Conservation (phyloP, 2,888 invertebrate species). For the Tenthredo amoena region DNA sequence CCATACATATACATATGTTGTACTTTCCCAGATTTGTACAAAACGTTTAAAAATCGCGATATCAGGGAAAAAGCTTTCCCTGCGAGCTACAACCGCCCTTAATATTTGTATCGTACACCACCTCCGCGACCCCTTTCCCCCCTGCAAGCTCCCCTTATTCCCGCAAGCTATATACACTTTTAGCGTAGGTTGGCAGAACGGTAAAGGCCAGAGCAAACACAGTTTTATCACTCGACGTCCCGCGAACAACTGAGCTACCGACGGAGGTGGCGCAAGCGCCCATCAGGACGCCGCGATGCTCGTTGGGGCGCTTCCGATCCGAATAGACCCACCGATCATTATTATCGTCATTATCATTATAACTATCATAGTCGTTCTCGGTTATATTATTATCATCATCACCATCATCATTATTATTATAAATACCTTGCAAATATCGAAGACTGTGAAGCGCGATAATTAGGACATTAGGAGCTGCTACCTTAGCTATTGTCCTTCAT, state of each 20-base stretch:
- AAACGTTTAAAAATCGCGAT: slow-evolving; percentile 3
- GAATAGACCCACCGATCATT: slow-evolving; percentile 43
- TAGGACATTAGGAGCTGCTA: background rate
- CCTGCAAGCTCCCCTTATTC: background rate
- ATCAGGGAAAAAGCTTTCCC: background rate
- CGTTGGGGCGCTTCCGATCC: slow-evolving; percentile 41
- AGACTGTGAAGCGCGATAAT: background rate
- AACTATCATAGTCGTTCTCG: background rate
- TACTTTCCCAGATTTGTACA: background rate
- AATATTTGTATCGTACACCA: slow-evolving; percentile 35
- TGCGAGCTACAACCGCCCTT: background rate
- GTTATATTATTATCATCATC: slow-evolving; percentile 8
- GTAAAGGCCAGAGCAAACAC: slow-evolving; percentile 43
- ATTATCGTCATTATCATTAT: slow-evolving; percentile 31
- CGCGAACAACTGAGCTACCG: slow-evolving; percentile 49
- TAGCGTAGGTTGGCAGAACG: slow-evolving; percentile 39
- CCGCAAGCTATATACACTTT: slow-evolving; percentile 12
- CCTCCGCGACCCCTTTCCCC: background rate
- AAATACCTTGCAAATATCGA: slow-evolving; percentile 14
- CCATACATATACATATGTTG: background rate
- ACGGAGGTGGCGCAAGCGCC: slow-evolving; percentile 48
- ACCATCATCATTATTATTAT: slow-evolving; percentile 11
- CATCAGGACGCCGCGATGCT: slow-evolving; percentile 36
- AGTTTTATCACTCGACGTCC: slow-evolving; percentile 48
- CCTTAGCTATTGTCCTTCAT: background rate